Evolutionary conservation across 2,113 vertebrate genomes (phyloP), one percentile per base, ranked within the genome.

Genomic region (Blennius ocellaris): DNA sequence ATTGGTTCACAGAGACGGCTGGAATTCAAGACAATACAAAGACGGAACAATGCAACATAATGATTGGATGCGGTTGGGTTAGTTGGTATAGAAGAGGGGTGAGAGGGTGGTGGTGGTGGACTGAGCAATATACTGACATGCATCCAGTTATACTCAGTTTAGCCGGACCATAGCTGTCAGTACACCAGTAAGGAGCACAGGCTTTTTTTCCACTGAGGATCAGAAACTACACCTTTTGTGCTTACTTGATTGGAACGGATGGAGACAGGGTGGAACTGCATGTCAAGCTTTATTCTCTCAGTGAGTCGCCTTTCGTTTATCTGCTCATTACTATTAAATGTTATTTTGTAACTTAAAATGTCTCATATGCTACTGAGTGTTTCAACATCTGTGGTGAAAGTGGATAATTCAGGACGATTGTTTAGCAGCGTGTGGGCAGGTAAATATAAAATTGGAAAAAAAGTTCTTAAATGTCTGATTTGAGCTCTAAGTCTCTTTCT

Each of bases 61-160:
- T 84, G 82, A 89, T 72, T 81, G 80, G 79, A 82, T 89, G 80
- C 52, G 51, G 73, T 82, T 82, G 84, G 80, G 67, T 84, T 82
- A 52, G 75, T 71, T 69, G 77, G 39, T 78, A 67, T 64, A 73
- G 80, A 74, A 61, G 17, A 61, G 36, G 8, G 10, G 12, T 51
- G 15, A 17, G 61, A 48, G 44, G 52, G 8, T 9, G 40, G 40
- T 3, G 38, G 8, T 8, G 36, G 45, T n/a, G 61, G 45, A 68
- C 37, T 57, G 43, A 52, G 55, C 6, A 52, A 54, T 75, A 71
- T 51, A 61, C 12, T 40, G 67, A 36, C 11, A 36, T 71, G 71
- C 41, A 11, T 65, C 17, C 11, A 65, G 11, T 69, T 58, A 50
- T 38, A 64, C 52, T 7, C 43, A 48, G 44, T 67, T 52, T 14